Evolutionary conservation across 2,113 vertebrate genomes (phyloP).

Genomic region (Drymodes brunneopygia): DNA sequence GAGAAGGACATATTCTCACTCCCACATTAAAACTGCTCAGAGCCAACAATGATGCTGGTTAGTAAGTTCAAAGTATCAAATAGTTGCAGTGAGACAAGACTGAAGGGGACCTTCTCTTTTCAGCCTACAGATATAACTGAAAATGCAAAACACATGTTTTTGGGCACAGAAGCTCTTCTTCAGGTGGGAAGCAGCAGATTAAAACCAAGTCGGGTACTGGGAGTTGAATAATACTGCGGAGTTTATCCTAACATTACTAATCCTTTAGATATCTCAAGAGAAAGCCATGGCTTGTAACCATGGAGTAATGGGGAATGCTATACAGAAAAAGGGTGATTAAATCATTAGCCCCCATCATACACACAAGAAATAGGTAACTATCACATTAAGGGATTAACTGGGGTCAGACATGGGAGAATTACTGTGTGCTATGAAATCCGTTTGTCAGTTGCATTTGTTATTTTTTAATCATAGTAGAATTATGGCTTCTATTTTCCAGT

Average conservation of each 20-base stretch:
- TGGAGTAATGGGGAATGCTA: background rate
- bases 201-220: background rate
- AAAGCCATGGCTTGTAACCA: background rate
- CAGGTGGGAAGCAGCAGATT: background rate
- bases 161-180: background rate
- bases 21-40: background rate
- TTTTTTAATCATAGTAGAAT: background rate
- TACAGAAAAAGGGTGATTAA: background rate
- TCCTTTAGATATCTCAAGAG: background rate
- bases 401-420: background rate
- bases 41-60: background rate
- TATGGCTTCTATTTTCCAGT: background rate
- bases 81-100: background rate
- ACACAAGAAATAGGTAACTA: background rate
- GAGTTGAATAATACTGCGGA: background rate
- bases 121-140: background rate
- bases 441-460: background rate
- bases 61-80: background rate
- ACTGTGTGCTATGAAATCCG: background rate
- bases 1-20: background rate
- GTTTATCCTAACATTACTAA: background rate
- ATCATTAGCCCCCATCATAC: background rate
- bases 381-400: background rate
- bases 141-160: background rate
- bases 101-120: background rate